Base-by-base conservation (phyloP, 2,797 vertebrate genomes). In the Falco biarmicus region DNA sequence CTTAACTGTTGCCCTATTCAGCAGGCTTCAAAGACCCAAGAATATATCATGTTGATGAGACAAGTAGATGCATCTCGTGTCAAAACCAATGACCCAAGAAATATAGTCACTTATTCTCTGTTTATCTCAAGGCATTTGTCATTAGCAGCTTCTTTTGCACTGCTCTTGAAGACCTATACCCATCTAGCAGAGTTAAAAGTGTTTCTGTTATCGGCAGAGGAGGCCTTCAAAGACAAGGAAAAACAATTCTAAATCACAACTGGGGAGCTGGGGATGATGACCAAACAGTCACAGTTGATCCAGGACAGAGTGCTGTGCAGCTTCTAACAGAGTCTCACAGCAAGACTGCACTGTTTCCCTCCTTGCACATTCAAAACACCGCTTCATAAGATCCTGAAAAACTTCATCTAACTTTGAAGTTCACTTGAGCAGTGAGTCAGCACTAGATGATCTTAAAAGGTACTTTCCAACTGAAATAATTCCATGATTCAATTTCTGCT, bases 261-360 rank as follows among this genome's bases (percentile, higher is more conserved):
- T 73, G 11, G 45, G 11, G 5, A 48, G 11, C 10, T 31, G 7
- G 6, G 10, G 6, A 20, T 5, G 22, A 47, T 29, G 26, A 15
- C 1, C 47, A 68, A 41, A 41, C 3, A 68, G 28, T 7, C n/a
- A n/a, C 6, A 26, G 5, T 47, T 77, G 34, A 37, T 10, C 9
- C 61, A 87, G 24, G 31, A 24, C 13, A n/a, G 50, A 54, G 21
- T 3, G 21, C 4, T 12, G 8, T 25, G 20, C 1, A 64, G 21
- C 53, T 57, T 43, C 0, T 7, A 63, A 17, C 6, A 77, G n/a
- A 37, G 69, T 59, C 78, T 59, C 80, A 70, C 80, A 70, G 19
- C 11, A 39, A 53, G 37, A n/a, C 4, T 14, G 24, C 2, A 0
- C 4, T 2, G 4, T 31, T n/a, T n/a, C 64, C 21, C 37, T 24